Evolutionary conservation across 2,797 vertebrate genomes (phyloP), one percentile per base, ranked within the genome.

Genomic region (Phoxinus dragarum): DNA sequence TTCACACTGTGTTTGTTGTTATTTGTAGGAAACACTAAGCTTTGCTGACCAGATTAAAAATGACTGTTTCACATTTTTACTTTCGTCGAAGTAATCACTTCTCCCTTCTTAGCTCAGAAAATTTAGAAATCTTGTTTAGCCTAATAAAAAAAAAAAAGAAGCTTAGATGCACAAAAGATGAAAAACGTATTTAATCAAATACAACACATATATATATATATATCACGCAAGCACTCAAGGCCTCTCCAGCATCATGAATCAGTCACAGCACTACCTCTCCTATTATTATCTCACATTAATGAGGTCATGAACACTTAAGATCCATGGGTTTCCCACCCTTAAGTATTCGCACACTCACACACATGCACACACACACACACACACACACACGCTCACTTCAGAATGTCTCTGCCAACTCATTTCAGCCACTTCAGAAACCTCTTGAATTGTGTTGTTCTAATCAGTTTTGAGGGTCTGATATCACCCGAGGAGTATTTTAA

Each of bases 391-490:
- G 4, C 34, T 27, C 75, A 77, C 36, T 61, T 61, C 23, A 42
- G 54, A 31, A 40, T 36, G 38, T 61, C 38, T 78, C 75, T 42
- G 34, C 21, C 49, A 36, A 42, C 38, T 61, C 7, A 19, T 42
- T 61, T 61, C 14, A 77, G 54, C 36, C 54, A 27, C 54, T 78
- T 61, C 2, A 61, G 76, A 42, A 38, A 40, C 34, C 9, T 12
- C 27, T n/a, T 76, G 52, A 59, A 78, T 19, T 68, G 64, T 67
- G n/a, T 6, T 61, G 34, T 49, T 8, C 40, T 64, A 17, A 64
- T 74, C 54, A 74, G 27, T 38, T 47, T 73, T 44, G 59, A 72
- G 38, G 23, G 54, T 40, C 52, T 77, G 75, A 77, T 59, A 77
- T 77, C 52, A 56, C 34, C 34, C 1, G 3, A 38, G 6, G 12